Evolutionary conservation across 1,140 invertebrate species (phyloP).

Genomic region (Eumaeus atala): DNA sequence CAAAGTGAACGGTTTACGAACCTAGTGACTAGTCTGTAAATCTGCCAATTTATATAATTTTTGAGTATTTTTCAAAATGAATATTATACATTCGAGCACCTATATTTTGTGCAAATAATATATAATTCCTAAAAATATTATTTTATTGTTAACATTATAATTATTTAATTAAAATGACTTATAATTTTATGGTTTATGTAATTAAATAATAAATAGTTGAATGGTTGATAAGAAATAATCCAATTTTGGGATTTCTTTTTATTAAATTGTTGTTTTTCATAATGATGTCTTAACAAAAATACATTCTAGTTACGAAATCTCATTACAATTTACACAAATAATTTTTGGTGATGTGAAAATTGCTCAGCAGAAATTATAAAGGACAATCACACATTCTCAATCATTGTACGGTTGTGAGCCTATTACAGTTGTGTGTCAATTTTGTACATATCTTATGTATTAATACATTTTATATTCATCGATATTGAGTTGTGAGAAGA

Average conservation of each 20-base stretch:
- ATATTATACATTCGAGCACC: not conserved
- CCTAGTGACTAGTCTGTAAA: conserved; percentile 7
- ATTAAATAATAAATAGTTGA: too few species aligned
- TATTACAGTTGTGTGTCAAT: conserved; percentile 9
- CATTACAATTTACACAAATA: too few species aligned
- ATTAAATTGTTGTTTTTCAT: too few species aligned
- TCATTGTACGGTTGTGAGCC: conserved; percentile 1
- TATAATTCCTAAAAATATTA: not conserved
- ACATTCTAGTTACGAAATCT: too few species aligned
- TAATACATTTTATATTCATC: not conserved
- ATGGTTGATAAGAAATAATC: too few species aligned
- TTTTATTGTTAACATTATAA: not conserved
- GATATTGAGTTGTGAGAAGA: not conserved
- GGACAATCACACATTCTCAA: too few species aligned
- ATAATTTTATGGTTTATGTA: too few species aligned
- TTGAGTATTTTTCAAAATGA: not conserved
- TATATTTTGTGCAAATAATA: not conserved
- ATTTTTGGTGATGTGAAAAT: too few species aligned
- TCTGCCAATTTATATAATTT: conserved; percentile 2
- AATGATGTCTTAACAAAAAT: too few species aligned
- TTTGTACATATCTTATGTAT: conserved; percentile 17
- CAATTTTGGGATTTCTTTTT: too few species aligned
- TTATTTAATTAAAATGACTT: too few species aligned
- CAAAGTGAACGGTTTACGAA: not conserved
- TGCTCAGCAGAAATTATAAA: too few species aligned